Conservation (phyloP, 2,797 vertebrate genomes). For the Buphagus erythrorhynchus region DNA sequence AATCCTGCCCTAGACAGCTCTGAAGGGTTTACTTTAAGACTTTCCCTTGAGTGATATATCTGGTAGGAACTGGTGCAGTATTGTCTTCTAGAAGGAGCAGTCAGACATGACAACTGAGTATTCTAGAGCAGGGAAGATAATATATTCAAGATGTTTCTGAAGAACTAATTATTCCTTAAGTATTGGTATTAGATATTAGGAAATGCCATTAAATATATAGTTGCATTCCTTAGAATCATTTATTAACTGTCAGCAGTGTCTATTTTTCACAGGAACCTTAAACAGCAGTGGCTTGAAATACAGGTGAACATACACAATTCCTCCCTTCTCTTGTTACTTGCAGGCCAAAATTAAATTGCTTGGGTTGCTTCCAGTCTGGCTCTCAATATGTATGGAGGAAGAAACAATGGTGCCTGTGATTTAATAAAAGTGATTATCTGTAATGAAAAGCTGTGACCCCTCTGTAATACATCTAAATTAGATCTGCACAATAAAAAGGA, state of each 20-base stretch:
- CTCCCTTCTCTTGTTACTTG: background rate
- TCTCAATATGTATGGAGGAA: background rate
- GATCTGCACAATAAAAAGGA: background rate
- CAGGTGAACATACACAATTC: background rate
- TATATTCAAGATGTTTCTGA: background rate
- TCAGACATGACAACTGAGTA: background rate
- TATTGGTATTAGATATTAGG: background rate
- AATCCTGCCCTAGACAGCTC: background rate
- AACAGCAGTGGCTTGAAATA: background rate
- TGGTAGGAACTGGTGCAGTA: background rate
- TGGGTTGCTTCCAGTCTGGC: background rate
- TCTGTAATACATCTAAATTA: conserved; percentile 13
- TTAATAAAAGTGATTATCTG: conserved; percentile 30
- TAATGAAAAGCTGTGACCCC: conserved; percentile 30
- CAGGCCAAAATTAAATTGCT: background rate
- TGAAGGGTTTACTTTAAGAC: background rate
- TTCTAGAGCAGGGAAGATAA: background rate
- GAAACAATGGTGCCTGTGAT: background rate
- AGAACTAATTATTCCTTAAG: background rate
- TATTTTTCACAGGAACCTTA: background rate
- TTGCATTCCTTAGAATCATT: background rate
- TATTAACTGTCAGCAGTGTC: background rate
- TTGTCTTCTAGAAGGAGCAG: background rate
- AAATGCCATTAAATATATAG: background rate
- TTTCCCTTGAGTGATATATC: background rate